Percentiles rank a stretch among this genome's conserved stretches.
These are phyloP conservation scores for Cydia fagiglandana DNA, from an alignment of 1,140 invertebrate genomes.

Conservation along the genomic window DNA sequence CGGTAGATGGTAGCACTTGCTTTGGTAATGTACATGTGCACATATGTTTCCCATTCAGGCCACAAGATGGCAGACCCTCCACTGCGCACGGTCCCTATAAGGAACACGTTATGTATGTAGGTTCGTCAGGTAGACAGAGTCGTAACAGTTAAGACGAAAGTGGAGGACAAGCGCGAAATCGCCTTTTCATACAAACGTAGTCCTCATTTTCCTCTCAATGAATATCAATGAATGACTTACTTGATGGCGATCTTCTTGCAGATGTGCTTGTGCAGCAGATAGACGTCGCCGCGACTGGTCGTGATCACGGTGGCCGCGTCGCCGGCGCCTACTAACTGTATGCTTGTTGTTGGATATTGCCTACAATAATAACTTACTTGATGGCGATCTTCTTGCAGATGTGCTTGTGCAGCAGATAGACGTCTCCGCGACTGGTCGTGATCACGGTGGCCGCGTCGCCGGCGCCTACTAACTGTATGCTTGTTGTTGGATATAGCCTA, in stretches of 20 bases:
- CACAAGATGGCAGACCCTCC: no score
- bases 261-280: conserved; percentile 85
- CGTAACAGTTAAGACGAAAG: no score
- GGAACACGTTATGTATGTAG: no score
- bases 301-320: conserved; percentile 85
- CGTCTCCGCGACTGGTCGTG: conserved; percentile 82
- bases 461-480: conserved; percentile 77
- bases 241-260: conserved; percentile 85
- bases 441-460: conserved; percentile 85
- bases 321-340: conserved; percentile 80
- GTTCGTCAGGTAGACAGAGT: no score
- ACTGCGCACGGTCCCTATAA: no score
- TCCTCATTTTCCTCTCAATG: no score
- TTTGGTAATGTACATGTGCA: no score
- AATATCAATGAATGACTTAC: conserved; percentile 43
- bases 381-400: conserved; percentile 84
- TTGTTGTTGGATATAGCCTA: conserved; percentile 68
- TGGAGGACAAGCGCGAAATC: no score
- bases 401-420: conserved; percentile 86
- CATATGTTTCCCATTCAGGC: no score
- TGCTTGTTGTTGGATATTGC: conserved; percentile 64
- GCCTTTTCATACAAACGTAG: no score
- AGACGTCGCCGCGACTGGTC: conserved; percentile 84
- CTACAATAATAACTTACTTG: conserved; percentile 67
- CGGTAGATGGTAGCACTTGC: no score